Conservation (phyloP, 2,888 invertebrate species). For the Caenorhabditis uteleia region DNA sequence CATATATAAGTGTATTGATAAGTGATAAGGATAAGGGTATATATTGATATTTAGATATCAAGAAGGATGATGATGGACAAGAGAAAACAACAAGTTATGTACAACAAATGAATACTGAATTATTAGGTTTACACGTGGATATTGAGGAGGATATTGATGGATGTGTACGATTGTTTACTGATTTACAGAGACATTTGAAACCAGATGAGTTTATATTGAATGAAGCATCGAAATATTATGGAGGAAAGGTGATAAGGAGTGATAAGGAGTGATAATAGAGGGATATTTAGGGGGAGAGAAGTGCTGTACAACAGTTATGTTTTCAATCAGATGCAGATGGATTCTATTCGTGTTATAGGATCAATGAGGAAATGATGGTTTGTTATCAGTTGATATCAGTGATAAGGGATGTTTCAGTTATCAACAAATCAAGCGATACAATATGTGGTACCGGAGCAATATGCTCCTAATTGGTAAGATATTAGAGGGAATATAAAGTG, state of each 20-base stretch:
- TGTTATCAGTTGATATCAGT: too few species aligned
- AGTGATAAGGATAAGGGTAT: too few species aligned
- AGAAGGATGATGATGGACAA: too few species aligned
- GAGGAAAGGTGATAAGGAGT: conserved; percentile 24
- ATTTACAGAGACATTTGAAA: conserved; percentile 14
- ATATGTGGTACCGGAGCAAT: conserved; percentile 25
- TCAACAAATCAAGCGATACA: conserved; percentile 12
- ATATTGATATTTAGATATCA: background rate
- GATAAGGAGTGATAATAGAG: background rate
- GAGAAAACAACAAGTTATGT: too few species aligned
- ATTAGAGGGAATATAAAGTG: background rate
- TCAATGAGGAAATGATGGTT: conserved; percentile 21
- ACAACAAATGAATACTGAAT: background rate
- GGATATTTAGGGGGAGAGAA: conserved; percentile 11
- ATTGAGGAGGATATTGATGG: conserved; percentile 20
- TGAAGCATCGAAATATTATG: background rate
- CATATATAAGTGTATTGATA: background rate
- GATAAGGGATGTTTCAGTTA: conserved; percentile 8
- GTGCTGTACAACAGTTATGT: conserved; percentile 20
- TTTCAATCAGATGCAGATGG: conserved; percentile 31
- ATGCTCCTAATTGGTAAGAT: conserved; percentile 25
- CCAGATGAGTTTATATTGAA: background rate
- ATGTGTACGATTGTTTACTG: conserved; percentile 28
- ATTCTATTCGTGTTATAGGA: conserved; percentile 28
- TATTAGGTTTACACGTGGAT: conserved; percentile 10